Percentiles rank a stretch among this genome's conserved stretches.
Evolutionary conservation across 2,113 vertebrate species (phyloP).

Genomic region (Catagonus wagneri): DNA sequence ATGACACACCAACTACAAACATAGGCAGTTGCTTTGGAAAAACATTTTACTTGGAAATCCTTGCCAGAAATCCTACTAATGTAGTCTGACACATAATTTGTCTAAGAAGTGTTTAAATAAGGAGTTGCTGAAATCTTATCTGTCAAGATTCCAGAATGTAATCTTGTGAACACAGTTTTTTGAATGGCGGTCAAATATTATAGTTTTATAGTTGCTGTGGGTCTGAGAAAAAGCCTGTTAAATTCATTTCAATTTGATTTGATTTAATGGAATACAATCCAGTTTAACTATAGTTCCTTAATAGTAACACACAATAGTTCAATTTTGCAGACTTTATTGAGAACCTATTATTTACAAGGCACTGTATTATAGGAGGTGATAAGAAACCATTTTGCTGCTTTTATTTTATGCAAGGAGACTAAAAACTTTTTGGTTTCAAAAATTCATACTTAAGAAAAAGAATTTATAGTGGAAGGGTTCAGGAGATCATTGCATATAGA

Average conservation of each 20-base stretch:
- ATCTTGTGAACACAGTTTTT: slow-evolving; percentile 58
- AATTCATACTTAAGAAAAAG: not conserved
- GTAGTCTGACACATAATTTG: not conserved
- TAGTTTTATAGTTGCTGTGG: not conserved
- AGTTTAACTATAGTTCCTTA: not conserved
- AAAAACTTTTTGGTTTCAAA: not conserved
- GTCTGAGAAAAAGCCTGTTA: not conserved
- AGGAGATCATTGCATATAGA: not conserved
- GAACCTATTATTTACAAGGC: not conserved
- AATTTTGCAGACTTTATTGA: not conserved
- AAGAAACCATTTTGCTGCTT: not conserved
- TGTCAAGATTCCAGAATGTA: slow-evolving; percentile 52
- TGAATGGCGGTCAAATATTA: slow-evolving; percentile 62
- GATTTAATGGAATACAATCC: not conserved
- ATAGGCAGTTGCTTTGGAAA: not conserved
- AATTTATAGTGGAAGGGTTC: slow-evolving; percentile 34
- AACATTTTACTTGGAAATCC: not conserved
- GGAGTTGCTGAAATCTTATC: slow-evolving; percentile 65
- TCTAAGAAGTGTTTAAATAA: slow-evolving; percentile 61
- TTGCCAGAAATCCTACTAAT: slow-evolving; percentile 37
- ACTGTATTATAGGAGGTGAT: not conserved
- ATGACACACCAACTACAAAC: not conserved
- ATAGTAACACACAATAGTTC: not conserved
- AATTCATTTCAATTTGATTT: not conserved
- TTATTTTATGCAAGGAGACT: not conserved